These are phyloP conservation scores for Rosalia funebris DNA, from an alignment of 2,888 invertebrate species.

Conservation along the genomic window DNA sequence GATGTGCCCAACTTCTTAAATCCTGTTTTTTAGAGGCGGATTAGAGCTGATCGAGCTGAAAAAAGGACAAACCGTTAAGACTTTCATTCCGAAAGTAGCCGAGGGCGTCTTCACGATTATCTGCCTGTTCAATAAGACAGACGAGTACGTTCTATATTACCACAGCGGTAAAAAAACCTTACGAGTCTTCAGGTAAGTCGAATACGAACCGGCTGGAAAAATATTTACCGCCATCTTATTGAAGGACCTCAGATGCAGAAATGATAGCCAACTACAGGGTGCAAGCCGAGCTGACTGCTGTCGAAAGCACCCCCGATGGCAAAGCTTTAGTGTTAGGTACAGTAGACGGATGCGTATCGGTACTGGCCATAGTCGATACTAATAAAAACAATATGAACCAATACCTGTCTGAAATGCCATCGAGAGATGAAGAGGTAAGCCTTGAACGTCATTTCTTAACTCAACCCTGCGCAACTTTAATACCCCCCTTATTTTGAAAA, in stretches of 20 bases:
- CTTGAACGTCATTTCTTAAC: background rate
- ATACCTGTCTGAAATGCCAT: constrained; percentile 74
- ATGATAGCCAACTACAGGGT: constrained; percentile 93
- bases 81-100: constrained; percentile 92
- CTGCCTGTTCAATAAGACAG: constrained; percentile 92
- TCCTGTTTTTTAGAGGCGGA: constrained; percentile 76
- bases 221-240: constrained; percentile 20
- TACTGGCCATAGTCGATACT: constrained; percentile 81
- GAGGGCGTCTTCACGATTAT: constrained; percentile 98
- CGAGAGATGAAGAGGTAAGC: constrained; percentile 73
- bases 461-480: background rate
- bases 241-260: constrained; percentile 85
- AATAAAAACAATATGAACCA: constrained; percentile 72
- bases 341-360: constrained; percentile 92
- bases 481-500: background rate
- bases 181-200: constrained; percentile 81
- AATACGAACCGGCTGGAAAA: background rate
- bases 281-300: constrained; percentile 87
- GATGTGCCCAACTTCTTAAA: background rate
- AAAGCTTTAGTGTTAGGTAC: constrained; percentile 87
- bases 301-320: constrained; percentile 87
- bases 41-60: constrained; percentile 92
- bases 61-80: constrained; percentile 87
- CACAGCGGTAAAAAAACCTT: constrained; percentile 95
- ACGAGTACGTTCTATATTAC: constrained; percentile 96